Conservation (phyloP, 2,888 invertebrate genomes). For the Caradrina clavipalpis region DNA sequence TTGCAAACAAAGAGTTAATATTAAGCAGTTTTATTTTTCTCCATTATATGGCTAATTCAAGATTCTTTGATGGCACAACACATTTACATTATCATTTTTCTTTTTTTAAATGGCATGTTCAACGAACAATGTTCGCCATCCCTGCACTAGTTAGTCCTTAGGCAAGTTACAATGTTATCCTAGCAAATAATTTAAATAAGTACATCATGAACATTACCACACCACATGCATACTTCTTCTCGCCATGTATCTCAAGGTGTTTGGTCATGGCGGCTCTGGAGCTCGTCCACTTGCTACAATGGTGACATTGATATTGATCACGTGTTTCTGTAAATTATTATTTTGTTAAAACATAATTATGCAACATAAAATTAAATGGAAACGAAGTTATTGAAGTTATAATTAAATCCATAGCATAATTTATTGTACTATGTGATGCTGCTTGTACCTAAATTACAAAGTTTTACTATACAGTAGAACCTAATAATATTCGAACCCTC, state of each 20-base stretch:
- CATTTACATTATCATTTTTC: too few species aligned
- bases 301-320: slow-evolving; percentile 93
- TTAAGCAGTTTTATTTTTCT: too few species aligned
- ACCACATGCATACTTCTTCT: slow-evolving; percentile 93
- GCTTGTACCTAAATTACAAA: too few species aligned
- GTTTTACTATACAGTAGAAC: too few species aligned
- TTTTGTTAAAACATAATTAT: slow-evolving; percentile 8
- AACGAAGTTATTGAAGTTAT: background rate
- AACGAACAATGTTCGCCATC: too few species aligned
- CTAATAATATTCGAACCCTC: too few species aligned
- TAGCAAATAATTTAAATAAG: background rate
- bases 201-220: slow-evolving; percentile 81
- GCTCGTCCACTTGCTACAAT: slow-evolving; percentile 94
- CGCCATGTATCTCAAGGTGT: slow-evolving; percentile 92
- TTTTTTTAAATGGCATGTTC: too few species aligned
- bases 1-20: too few species aligned
- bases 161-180: background rate
- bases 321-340: slow-evolving; percentile 68
- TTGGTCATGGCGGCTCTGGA: slow-evolving; percentile 95
- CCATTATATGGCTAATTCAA: too few species aligned
- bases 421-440: too few species aligned
- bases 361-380: background rate
- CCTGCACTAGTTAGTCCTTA: background rate
- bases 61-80: too few species aligned
- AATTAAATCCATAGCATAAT: too few species aligned